Percentiles rank a stretch among this genome's conserved stretches.
phyloP scores from a whole-genome alignment of 2,113 vertebrate species.

The Opisthocomus hoazin region DNA sequence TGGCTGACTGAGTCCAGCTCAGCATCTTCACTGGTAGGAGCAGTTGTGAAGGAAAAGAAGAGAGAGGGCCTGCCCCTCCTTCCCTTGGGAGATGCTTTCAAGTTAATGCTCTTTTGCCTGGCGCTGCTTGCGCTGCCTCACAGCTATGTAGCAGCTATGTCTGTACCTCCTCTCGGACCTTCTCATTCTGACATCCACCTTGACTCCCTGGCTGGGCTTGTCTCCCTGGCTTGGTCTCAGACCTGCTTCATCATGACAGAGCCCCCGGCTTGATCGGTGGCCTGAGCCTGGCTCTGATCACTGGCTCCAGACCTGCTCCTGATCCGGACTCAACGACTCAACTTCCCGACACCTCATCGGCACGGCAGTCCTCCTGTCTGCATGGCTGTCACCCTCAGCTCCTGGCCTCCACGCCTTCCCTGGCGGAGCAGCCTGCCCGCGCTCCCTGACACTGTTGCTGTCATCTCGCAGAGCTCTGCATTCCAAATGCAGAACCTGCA shows the following conservation, averaged over 20 bases:
- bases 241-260: neutral
- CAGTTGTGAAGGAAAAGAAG: neutral
- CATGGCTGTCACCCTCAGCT: neutral
- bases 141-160: neutral
- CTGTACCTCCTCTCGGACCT: neutral
- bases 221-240: neutral
- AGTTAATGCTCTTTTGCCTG: neutral
- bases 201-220: neutral
- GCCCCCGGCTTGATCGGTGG: neutral
- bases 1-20: neutral
- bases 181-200: neutral
- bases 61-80: neutral
- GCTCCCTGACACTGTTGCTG: neutral
- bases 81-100: neutral
- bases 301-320: neutral
- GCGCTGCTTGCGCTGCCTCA: neutral
- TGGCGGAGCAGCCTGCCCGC: neutral
- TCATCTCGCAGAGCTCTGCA: neutral
- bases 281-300: neutral
- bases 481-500: neutral
- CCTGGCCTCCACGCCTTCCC: neutral
- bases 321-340: neutral
- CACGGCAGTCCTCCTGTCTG: neutral
- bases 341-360: rapidly evolving
- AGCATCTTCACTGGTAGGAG: neutral